Conservation (phyloP, 2,888 invertebrate genomes). For the Suillia variegata region DNA sequence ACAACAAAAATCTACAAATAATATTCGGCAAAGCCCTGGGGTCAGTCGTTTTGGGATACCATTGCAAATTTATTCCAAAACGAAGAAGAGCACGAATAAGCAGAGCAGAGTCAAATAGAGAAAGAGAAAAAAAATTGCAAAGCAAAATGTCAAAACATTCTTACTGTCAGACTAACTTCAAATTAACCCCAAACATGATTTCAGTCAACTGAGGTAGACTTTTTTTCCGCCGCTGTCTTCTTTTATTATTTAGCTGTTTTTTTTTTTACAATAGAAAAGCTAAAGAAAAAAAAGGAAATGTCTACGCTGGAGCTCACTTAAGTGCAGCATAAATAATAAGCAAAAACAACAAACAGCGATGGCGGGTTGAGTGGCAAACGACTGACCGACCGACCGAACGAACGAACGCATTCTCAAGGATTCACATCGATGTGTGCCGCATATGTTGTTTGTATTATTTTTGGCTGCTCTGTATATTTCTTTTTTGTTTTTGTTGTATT, state of each 20-base stretch:
- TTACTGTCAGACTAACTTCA: not conserved
- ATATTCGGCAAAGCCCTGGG: not conserved
- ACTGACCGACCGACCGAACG: not conserved
- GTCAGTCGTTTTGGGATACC: not conserved
- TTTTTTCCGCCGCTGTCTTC: not conserved
- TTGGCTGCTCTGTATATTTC: constrained; percentile 3
- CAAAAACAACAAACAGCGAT: constrained; percentile 13
- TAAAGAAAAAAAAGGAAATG: not conserved
- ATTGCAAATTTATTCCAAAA: not conserved
- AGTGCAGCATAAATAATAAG: constrained; percentile 38
- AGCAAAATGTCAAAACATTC: not conserved
- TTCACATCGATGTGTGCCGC: constrained; percentile 14
- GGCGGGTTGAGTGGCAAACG: not conserved
- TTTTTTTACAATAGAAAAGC: not conserved
- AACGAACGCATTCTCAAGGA: constrained; percentile 21
- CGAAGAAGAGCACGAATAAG: not conserved
- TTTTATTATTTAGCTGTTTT: not conserved
- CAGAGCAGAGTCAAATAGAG: not conserved
- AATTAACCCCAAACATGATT: not conserved
- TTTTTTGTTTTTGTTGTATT: too few species aligned
- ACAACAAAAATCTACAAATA: not conserved
- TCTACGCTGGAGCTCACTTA: constrained; percentile 25
- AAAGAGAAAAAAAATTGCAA: too few species aligned
- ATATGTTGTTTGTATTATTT: constrained; percentile 9
- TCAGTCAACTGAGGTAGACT: not conserved